Conservation (phyloP, 2,888 invertebrate genomes). For the Drosophila lutescens region DNA sequence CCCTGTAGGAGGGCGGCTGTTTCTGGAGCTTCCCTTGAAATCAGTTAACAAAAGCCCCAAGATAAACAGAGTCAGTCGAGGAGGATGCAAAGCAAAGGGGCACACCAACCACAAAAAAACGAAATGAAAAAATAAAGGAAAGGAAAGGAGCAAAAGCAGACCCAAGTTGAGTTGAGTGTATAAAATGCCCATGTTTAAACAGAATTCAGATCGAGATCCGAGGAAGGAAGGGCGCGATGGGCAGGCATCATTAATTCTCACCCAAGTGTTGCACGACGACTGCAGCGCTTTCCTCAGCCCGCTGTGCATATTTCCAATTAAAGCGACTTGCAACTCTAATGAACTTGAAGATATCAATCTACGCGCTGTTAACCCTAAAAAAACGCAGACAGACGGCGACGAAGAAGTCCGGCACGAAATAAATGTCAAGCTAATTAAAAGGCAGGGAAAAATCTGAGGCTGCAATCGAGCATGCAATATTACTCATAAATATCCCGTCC, state of each 20-base stretch:
- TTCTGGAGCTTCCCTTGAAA: constrained; percentile 56
- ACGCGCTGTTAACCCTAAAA: constrained; percentile 76
- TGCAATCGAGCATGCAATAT: constrained; percentile 36
- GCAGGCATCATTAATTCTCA: constrained; percentile 76
- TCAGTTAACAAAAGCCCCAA: constrained; percentile 62
- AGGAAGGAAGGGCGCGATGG: constrained; percentile 23
- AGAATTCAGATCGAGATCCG: constrained; percentile 60
- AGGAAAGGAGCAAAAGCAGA: neutral
- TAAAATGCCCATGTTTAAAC: constrained; percentile 62
- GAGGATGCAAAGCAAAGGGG: constrained; percentile 26
- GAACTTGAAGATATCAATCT: constrained; percentile 80
- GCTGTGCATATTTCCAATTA: constrained; percentile 77
- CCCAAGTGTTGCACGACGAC: constrained; percentile 67
- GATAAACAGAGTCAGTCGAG: constrained; percentile 27
- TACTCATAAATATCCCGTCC: constrained; percentile 20
- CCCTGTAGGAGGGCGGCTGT: constrained; percentile 33
- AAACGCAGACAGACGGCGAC: constrained; percentile 19
- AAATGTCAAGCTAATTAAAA: constrained; percentile 79
- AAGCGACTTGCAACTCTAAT: constrained; percentile 77
- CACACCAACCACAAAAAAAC: constrained; percentile 20
- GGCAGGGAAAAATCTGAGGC: constrained; percentile 28
- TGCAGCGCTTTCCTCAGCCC: constrained; percentile 20
- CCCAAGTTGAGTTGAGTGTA: constrained; percentile 12
- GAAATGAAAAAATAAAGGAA: constrained; percentile 7
- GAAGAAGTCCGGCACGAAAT: constrained; percentile 32